These are phyloP conservation scores for Isichthys henryi DNA, from an alignment of 2,113 vertebrate genomes.

Conservation along the genomic window DNA sequence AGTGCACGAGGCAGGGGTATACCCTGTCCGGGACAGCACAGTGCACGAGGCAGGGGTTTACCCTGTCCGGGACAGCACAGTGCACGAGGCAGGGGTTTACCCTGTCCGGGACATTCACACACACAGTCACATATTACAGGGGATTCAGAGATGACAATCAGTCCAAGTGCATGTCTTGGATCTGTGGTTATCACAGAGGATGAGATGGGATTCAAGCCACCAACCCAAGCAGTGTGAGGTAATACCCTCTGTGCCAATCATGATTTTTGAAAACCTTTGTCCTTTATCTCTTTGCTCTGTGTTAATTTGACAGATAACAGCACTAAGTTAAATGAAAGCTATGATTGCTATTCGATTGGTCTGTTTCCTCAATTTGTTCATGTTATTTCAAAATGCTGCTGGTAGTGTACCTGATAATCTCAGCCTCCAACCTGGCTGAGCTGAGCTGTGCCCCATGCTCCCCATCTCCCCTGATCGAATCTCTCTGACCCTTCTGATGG, in stretches of 20 bases:
- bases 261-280: background rate
- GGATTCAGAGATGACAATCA: background rate
- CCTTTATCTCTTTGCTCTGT: background rate
- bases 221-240: background rate
- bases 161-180: background rate
- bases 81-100: background rate
- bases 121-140: background rate
- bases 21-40: background rate
- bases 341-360: constrained; percentile 14
- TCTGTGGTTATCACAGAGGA: background rate
- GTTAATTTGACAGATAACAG: background rate
- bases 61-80: background rate
- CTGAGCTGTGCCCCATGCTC: constrained; percentile 45
- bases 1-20: background rate
- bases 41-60: background rate
- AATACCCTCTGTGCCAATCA: background rate
- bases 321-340: constrained; percentile 15
- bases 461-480: constrained; percentile 65
- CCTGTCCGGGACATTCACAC: background rate
- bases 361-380: constrained; percentile 10
- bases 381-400: constrained; percentile 4
- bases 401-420: constrained; percentile 38
- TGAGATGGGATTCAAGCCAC: background rate
- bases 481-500: constrained; percentile 62
- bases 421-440: constrained; percentile 46